These are phyloP conservation scores for Pterostichus madidus DNA, from an alignment of 2,888 invertebrate species.

Conservation along the genomic window DNA sequence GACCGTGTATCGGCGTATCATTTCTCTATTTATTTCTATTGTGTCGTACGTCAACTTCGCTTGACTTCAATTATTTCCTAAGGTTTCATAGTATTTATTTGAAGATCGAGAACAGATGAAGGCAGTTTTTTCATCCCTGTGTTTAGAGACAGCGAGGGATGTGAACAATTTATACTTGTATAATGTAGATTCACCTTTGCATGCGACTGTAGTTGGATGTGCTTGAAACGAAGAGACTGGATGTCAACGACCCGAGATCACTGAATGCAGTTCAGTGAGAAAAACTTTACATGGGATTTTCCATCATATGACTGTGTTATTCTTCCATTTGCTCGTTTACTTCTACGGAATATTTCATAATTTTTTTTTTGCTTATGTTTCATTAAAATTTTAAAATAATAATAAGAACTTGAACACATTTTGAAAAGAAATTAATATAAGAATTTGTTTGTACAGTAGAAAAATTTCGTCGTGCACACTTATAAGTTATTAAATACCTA, in stretches of 20 bases:
- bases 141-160: conserved; percentile 2
- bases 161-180: conserved; percentile 54
- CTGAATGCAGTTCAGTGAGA: conserved; percentile 25
- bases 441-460: no score
- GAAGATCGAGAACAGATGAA: conserved; percentile 52
- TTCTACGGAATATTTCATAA: neutral
- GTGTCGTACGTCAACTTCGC: conserved; percentile 49
- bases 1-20: conserved; percentile 25
- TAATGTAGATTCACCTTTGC: conserved; percentile 60
- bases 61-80: conserved; percentile 62
- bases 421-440: no score
- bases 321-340: neutral
- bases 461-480: no score
- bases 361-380: neutral
- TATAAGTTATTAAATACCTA: no score
- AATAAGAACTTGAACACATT: neutral
- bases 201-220: neutral
- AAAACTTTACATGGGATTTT: conserved; percentile 29
- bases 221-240: neutral
- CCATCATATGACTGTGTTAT: neutral
- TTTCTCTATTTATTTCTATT: conserved; percentile 47
- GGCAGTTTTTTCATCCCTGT: conserved; percentile 61
- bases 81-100: conserved; percentile 65
- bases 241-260: conserved; percentile 11
- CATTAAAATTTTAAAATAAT: neutral